Base-by-base conservation (phyloP, 2,113 vertebrate genomes). In the Gallinago undulata region DNA sequence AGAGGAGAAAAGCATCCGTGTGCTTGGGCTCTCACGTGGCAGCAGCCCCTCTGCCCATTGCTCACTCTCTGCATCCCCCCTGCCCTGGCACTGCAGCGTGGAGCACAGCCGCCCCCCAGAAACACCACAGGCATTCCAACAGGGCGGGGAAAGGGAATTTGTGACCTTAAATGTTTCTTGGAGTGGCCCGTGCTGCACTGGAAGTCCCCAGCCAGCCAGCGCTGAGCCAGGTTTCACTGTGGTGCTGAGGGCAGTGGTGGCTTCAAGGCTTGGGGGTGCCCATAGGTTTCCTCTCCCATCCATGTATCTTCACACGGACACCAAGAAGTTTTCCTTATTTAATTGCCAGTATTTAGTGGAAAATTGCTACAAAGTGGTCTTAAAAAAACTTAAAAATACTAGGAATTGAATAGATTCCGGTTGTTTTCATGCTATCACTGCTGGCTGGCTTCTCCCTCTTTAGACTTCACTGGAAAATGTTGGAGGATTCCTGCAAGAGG, bases 31-130 rank as follows among this genome's bases (percentile, higher is more conserved):
- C 55, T 43, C 27, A 7, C 22, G 41, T 17, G 14, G 25, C 41
- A 77, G 23, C 70, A 64, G 30, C 23, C 8, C 30, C 73, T 66
- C 57, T 66, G 56, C 60, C 76, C 15, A 0, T 25, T 18, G 47
- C 56, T 87, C 33, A 1, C 33, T 13, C 6, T 15, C 19, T 2
- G n/a, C 74, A 31, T 47, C 64, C 39, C 55, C 0, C 1, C 1
- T 19, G 12, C 70, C 57, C 45, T 1, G 1, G 18, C 30, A 8
- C 23, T 25, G 68, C 45, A 39, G 56, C 31, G 0, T 5, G 12
- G 30, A 62, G 33, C 70, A 51, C 60, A 23, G 45, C 0, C 0
- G n/a, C 68, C 50, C 90, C 47, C 15, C 24, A 18, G 21, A 81
- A 88, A 16, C 72, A 87, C 17, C 19, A 35, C 59, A 69, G 59